Evolutionary conservation across 2,888 invertebrate species (phyloP), one percentile per base, ranked within the genome.

Genomic region (Agelastica alni): DNA sequence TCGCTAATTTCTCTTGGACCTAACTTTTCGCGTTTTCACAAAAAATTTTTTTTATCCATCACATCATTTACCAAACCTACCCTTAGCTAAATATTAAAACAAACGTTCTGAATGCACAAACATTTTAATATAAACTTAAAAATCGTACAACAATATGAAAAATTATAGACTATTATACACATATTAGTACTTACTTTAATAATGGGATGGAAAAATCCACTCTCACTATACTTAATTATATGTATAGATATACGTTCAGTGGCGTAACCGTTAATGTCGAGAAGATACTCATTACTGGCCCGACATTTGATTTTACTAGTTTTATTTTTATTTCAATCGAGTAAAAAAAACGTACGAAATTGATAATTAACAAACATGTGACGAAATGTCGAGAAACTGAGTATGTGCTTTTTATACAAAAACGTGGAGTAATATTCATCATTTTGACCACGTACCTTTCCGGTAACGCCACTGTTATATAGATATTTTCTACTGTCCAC

Each of bases 51-150:
- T n/a, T n/a, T n/a, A n/a, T n/a, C n/a, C n/a, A n/a, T n/a, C n/a
- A n/a, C n/a, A n/a, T n/a, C n/a, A n/a, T n/a, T n/a, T n/a, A n/a
- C n/a, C n/a, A n/a, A n/a, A n/a, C n/a, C n/a, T n/a, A n/a, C n/a
- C n/a, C n/a, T n/a, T n/a, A n/a, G n/a, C n/a, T n/a, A n/a, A n/a
- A n/a, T n/a, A n/a, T n/a, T n/a, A n/a, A n/a, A n/a, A n/a, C n/a
- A n/a, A n/a, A n/a, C n/a, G 43, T 37, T 56, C 71, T 77, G 83
- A 86, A 86, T 86, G 85, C 87, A 87, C 86, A 87, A 87, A 87
- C 85, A 85, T 87, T 87, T 87, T 87, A 87, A 87, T 87, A 87
- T 86, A 87, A 87, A 88, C 87, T 87, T 87, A 87, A 87, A 87
- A 87, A 87, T 80, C 85, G 86, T 87, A 87, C 87, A 87, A 86